These are phyloP conservation scores for Phortica magna DNA, from an alignment of 2,888 invertebrate genomes.

Conservation along the genomic window DNA sequence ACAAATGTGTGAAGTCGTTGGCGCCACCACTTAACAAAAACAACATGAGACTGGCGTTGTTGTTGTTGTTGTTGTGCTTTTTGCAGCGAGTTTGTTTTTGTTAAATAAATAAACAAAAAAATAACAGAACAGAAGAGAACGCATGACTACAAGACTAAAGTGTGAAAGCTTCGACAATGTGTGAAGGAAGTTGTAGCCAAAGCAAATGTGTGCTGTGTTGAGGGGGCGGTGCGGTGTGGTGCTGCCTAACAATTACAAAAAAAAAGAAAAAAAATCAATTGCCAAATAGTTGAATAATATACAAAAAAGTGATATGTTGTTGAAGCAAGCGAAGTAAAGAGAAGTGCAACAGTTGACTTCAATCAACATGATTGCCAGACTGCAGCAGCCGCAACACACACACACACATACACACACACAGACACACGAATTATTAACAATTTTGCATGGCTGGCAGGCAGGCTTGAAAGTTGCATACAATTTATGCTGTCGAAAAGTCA, in stretches of 20 bases:
- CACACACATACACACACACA: neutral
- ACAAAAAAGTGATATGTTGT: slow-evolving; percentile 11
- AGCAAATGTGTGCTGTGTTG: neutral
- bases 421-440: slow-evolving; percentile 25
- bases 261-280: too few relatives aligned
- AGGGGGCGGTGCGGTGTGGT: too few relatives aligned
- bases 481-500: slow-evolving; percentile 34
- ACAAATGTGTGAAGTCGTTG: slow-evolving; percentile 52
- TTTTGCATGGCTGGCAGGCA: slow-evolving; percentile 23
- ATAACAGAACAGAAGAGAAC: slow-evolving; percentile 31
- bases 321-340: neutral
- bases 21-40: slow-evolving; percentile 68
- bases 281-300: slow-evolving; percentile 27
- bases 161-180: slow-evolving; percentile 9
- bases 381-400: neutral
- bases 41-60: slow-evolving; percentile 55
- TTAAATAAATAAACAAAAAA: slow-evolving; percentile 66
- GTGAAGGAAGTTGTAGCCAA: neutral
- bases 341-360: neutral
- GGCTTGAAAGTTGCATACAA: slow-evolving; percentile 20
- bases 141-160: too few relatives aligned
- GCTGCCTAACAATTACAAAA: too few relatives aligned
- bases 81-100: neutral
- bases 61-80: neutral
- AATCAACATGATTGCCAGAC: slow-evolving; percentile 1